Conservation (phyloP, 2,797 vertebrate genomes). For the Hylomyscus alleni region DNA sequence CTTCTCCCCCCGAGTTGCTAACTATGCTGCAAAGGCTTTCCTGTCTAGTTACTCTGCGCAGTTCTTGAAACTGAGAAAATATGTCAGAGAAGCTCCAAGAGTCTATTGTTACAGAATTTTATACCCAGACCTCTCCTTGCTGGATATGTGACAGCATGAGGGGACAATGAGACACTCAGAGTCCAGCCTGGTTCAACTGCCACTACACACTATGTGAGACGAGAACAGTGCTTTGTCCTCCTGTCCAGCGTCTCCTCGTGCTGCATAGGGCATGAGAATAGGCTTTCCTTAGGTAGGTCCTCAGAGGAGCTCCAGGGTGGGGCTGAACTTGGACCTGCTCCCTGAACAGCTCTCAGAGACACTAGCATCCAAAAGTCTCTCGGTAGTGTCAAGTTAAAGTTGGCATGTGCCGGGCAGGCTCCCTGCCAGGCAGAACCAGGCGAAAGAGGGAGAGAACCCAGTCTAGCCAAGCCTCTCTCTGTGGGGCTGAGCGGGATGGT, state of each 20-base stretch:
- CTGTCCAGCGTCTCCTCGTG: not conserved
- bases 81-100: not conserved
- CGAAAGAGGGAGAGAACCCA: too few relatives aligned
- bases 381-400: accelerated
- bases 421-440: too few relatives aligned
- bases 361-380: accelerated
- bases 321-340: not conserved
- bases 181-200: not conserved
- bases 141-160: accelerated
- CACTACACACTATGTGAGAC: not conserved
- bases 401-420: too few relatives aligned
- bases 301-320: too few relatives aligned
- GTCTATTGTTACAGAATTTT: not conserved
- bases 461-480: too few relatives aligned
- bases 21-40: too few relatives aligned
- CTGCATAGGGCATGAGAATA: accelerated
- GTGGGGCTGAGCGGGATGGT: too few relatives aligned
- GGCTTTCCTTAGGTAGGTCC: not conserved
- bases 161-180: accelerated
- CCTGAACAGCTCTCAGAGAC: not conserved
- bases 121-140: not conserved
- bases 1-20: not conserved
- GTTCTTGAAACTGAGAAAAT: not conserved
- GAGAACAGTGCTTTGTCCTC: not conserved
- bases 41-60: not conserved